Evolutionary conservation across 2,113 vertebrate species (phyloP).

Genomic region (Sialia sialis): DNA sequence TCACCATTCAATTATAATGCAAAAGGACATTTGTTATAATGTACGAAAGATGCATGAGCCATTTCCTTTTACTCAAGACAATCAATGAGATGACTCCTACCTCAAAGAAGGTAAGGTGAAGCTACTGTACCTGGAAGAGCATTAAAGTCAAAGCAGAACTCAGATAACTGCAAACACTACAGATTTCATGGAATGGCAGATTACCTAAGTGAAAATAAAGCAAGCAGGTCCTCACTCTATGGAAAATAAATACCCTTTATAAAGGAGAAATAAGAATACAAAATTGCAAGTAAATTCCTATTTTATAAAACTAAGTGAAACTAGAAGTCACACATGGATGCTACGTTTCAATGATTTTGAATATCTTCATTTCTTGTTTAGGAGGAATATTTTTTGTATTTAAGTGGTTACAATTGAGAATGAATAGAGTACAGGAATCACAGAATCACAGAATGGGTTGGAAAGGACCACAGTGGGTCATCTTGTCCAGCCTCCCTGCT

Average conservation of each 20-base stretch:
- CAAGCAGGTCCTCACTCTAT: not conserved
- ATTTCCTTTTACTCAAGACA: slow-evolving; percentile 94
- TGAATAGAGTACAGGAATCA: not conserved
- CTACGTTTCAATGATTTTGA: not conserved
- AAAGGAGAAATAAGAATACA: slow-evolving; percentile 12
- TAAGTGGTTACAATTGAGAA: not conserved
- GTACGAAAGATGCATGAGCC: slow-evolving; percentile 96
- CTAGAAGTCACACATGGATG: not conserved
- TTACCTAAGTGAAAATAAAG: not conserved
- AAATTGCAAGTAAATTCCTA: not conserved
- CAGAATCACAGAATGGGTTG: not conserved
- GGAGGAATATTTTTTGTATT: not conserved
- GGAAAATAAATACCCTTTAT: not conserved
- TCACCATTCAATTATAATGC: slow-evolving; percentile 99
- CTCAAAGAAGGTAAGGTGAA: slow-evolving; percentile 76
- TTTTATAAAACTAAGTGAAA: not conserved
- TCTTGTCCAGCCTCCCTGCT: not conserved
- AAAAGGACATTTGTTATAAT: slow-evolving; percentile 99
- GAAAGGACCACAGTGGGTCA: not conserved
- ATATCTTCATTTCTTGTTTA: not conserved
- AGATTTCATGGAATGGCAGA: not conserved
- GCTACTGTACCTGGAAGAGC: slow-evolving; percentile 64
- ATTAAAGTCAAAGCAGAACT: slow-evolving; percentile 61
- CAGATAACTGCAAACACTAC: slow-evolving; percentile 10
- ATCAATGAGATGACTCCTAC: slow-evolving; percentile 94